Evolutionary conservation across 2,797 vertebrate species (phyloP).

Genomic region (Dendrocincla fuliginosa): DNA sequence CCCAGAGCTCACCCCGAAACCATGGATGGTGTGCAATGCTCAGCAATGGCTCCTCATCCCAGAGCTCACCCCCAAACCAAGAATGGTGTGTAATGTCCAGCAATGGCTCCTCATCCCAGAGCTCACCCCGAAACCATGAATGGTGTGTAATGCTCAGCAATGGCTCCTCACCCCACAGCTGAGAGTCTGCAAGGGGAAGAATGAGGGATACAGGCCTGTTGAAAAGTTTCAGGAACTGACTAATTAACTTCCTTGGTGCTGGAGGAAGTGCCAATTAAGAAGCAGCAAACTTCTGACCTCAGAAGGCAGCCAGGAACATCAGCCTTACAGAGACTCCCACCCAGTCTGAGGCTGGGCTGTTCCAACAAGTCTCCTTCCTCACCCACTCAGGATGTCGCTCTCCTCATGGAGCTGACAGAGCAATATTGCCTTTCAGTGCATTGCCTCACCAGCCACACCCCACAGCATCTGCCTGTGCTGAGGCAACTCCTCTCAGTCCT

Average conservation of each 20-base stretch:
- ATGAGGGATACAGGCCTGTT: not conserved
- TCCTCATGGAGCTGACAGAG: not conserved
- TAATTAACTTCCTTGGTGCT: not conserved
- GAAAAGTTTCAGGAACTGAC: slow-evolving; percentile 43
- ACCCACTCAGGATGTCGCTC: slow-evolving; percentile 7
- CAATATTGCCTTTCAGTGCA: not conserved
- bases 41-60: too few relatives aligned
- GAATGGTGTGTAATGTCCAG: fast-evolving
- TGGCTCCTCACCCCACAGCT: not conserved
- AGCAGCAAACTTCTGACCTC: slow-evolving; percentile 49
- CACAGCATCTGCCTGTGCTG: not conserved
- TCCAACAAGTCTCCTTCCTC: slow-evolving; percentile 46
- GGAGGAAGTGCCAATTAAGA: not conserved
- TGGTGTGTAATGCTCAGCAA: fast-evolving
- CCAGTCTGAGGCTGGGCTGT: not conserved
- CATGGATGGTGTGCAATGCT: fast-evolving
- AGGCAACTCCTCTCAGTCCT: not conserved
- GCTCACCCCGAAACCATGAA: not conserved
- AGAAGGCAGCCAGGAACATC: not conserved
- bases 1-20: not conserved
- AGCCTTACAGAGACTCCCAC: not conserved
- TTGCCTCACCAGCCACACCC: slow-evolving; percentile 41
- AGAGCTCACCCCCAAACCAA: not conserved
- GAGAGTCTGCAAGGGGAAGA: not conserved
- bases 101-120: not conserved